A percentile compares a stretch with the other conserved stretches of the same genome.
These are phyloP conservation scores for Oncorhynchus masou DNA, from an alignment of 2,113 vertebrate genomes.

Conservation along the genomic window DNA sequence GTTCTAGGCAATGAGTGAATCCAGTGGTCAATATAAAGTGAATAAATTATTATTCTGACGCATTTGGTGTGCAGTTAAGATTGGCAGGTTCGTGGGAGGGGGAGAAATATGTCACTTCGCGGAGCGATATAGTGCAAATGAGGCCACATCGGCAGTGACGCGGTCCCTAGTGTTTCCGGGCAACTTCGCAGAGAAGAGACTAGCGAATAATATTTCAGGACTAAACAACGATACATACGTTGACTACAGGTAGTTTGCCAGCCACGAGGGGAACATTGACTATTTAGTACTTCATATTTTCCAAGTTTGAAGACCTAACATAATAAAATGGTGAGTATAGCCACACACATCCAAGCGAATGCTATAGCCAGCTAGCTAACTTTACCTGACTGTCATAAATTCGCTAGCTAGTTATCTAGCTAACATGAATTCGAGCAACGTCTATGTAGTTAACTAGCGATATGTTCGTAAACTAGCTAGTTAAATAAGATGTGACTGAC, in stretches of 20 bases:
- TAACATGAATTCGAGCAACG: no score
- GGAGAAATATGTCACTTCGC: conserved; percentile 25
- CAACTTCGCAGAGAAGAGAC: conserved; percentile 2
- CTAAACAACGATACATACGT: no score
- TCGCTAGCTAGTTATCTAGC: no score
- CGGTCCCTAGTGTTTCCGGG: neutral
- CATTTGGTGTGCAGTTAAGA: conserved; percentile 7
- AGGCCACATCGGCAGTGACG: conserved; percentile 18
- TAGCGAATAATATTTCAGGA: neutral
- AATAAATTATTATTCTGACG: conserved; percentile 17
- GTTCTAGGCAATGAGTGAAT: neutral
- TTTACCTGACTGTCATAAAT: no score
- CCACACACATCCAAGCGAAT: neutral
- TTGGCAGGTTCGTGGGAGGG: neutral
- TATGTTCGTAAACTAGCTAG: no score
- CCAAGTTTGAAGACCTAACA: conserved; percentile 33
- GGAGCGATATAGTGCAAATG: conserved; percentile 42
- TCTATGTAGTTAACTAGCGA: no score
- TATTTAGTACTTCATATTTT: conserved; percentile 6
- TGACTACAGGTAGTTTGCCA: neutral
- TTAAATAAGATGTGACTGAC: no score
- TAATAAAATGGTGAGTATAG: conserved; percentile 68
- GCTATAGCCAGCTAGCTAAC: no score
- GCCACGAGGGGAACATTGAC: neutral
- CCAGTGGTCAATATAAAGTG: conserved; percentile 5